A percentile compares a stretch with the other conserved stretches of the same genome.
These are phyloP conservation scores for Siniperca scherzeri DNA, from an alignment of 2,797 vertebrate genomes.

Conservation along the genomic window DNA sequence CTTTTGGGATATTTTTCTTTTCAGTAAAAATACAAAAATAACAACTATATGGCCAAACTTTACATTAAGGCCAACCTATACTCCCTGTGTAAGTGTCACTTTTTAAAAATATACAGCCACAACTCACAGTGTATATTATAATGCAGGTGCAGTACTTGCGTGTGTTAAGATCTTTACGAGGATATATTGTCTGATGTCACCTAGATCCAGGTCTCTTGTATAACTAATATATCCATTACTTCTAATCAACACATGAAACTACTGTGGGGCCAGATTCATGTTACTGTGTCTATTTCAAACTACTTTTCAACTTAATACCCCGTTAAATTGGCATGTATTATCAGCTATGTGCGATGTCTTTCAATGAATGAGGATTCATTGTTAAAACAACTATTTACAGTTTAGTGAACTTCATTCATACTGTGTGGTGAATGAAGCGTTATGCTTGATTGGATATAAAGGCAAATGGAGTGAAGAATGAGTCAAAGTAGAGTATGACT, in stretches of 20 bases:
- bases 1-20: neutral
- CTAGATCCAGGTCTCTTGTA: neutral
- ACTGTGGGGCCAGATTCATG: neutral
- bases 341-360: neutral
- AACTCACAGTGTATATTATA: neutral
- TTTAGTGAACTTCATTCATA: slow-evolving; percentile 42
- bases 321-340: neutral
- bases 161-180: slow-evolving; percentile 12
- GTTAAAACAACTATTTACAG: neutral
- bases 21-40: neutral
- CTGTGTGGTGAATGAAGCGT: slow-evolving; percentile 29
- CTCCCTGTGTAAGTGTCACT: neutral
- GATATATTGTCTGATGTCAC: slow-evolving; percentile 8
- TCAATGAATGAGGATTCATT: slow-evolving; percentile 21
- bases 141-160: neutral
- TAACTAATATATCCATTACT: slow-evolving; percentile 19
- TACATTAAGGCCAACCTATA: neutral
- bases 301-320: slow-evolving; percentile 12
- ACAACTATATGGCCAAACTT: neutral
- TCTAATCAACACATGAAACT: slow-evolving; percentile 5
- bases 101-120: neutral
- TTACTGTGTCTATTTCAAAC: neutral
- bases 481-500: slow-evolving; percentile 38
- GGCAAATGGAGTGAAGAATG: slow-evolving; percentile 30
- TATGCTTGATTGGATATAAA: slow-evolving; percentile 5